phyloP scores from a whole-genome alignment of 2,888 invertebrate species.

The Tenthredo amoena region DNA sequence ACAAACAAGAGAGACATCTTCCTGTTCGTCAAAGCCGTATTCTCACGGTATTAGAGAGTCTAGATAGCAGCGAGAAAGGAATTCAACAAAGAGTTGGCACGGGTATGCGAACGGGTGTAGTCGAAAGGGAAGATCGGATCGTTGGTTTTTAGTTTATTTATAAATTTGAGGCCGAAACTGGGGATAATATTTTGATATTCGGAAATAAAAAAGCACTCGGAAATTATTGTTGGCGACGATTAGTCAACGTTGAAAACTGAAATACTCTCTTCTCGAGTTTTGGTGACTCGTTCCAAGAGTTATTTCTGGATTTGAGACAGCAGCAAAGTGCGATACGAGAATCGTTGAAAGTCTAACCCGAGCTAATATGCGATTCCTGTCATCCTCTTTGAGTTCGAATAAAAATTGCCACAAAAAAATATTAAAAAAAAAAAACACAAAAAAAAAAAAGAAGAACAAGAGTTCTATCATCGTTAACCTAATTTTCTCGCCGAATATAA shows the following conservation, averaged over 20 bases:
- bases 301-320: constrained; percentile 23
- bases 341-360: neutral
- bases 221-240: constrained; percentile 2
- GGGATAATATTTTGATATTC: neutral
- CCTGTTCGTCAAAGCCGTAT: neutral
- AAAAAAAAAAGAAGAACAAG: neutral
- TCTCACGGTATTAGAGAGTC: constrained; percentile 26
- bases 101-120: neutral
- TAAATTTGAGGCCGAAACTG: neutral
- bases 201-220: neutral
- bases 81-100: neutral
- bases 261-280: constrained; percentile 16
- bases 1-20: constrained; percentile 40
- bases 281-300: constrained; percentile 34
- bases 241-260: constrained; percentile 29
- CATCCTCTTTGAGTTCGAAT: neutral
- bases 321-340: neutral
- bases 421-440: too few species aligned
- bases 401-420: neutral
- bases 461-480: neutral
- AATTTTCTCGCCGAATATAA: neutral
- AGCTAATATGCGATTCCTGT: constrained; percentile 13
- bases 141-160: neutral
- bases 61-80: neutral
- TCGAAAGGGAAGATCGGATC: neutral